Evolutionary conservation across 2,888 invertebrate genomes (phyloP), one percentile per base, ranked within the genome.

Genomic region (Caenorhabditis macrosperma): DNA sequence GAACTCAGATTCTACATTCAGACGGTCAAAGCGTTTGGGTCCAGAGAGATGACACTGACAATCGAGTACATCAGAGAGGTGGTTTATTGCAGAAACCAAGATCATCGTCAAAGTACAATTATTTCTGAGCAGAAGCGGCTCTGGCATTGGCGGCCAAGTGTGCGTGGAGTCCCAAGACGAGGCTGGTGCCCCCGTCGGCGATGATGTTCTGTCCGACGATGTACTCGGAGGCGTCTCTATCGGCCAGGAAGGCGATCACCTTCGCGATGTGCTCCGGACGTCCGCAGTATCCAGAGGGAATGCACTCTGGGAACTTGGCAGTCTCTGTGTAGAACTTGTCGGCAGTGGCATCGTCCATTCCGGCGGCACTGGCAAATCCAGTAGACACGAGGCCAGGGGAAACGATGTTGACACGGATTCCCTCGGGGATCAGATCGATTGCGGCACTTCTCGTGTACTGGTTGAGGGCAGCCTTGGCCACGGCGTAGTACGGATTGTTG

Each of bases 171-270:
- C 46, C 71, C 7, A 54, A 24, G 22, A 63, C 41, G 30, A 64
- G 57, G n/a, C 55, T 63, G 33, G 48, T 61, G 10, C 60, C 59
- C 22, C 60, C 60, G 12, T 81, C 81, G 15, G 66, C 67, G 20
- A 69, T 55, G 46, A 82, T 67, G 9, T 57, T 71, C 20, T 82
- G 81, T 52, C 74, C 81, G 6, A 82, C 61, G 10, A 78, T 81
- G 59, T 67, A 82, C 17, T 69, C 68, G 6, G 78, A 81, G 15
- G 54, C 41, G 6, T 50, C 60, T 10, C 81, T 54, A 26, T 81
- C 81, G 0, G 77, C 76, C 28, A 81, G 63, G 61, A 81, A 81
- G 17, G 77, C 77, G 20, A 81, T 72, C 2, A 63, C 50, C 12
- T 66, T 52, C 3, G 81, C 76, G 35, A 81, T 71, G 28, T 81